Base-by-base conservation (phyloP, 1,140 invertebrate species). In the Ceratosolen solmsi region DNA sequence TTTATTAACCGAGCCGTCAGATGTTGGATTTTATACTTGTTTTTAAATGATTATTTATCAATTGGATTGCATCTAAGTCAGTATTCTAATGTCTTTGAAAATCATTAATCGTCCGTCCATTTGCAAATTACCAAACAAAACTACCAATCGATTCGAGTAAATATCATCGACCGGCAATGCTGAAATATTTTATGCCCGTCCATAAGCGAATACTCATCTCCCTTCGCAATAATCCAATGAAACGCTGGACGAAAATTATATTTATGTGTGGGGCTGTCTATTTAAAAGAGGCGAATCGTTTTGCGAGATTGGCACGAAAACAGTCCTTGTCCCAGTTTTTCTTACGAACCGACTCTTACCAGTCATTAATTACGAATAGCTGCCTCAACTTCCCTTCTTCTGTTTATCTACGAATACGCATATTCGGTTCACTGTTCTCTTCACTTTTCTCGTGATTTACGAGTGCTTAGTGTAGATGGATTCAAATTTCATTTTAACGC, bases 241-340 rank as follows among this genome's bases (percentile, higher is more conserved):
- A 63, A 30, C 30, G 3, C 27, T 4, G 2, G n/a, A 20, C 25
- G 17, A 36, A 63, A 63, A 33, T n/a, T 33, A 20, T 63, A 27
- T 25, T 9, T 63, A 27, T 4, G 60, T 63, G 27, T 63, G 17
- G 15, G 60, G 27, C 11, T 33, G 60, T 33, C 60, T 63, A 63
- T 33, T 63, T 36, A 63, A 63, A 27, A 7, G 60, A 63, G 60
- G 60, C 33, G 30, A 63, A 63, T 63, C 27, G 60, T 63, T 63
- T 63, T 33, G 30, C 30, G 11, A 63, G 30, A 63, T 33, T 63
- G 60, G 13, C 60, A 63, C 60, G 60, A 63, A 63, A 63, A 63
- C 60, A 63, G 60, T 63, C 60, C 30, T 63, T 63, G 60, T 13
- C 60, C 60, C 25, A 63, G 60, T 63, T 63, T 33, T 63, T 63